A percentile compares a stretch with the other conserved stretches of the same genome.
Evolutionary conservation across 2,113 vertebrate genomes (phyloP).

Genomic region (pig (Sus scrofa)): DNA sequence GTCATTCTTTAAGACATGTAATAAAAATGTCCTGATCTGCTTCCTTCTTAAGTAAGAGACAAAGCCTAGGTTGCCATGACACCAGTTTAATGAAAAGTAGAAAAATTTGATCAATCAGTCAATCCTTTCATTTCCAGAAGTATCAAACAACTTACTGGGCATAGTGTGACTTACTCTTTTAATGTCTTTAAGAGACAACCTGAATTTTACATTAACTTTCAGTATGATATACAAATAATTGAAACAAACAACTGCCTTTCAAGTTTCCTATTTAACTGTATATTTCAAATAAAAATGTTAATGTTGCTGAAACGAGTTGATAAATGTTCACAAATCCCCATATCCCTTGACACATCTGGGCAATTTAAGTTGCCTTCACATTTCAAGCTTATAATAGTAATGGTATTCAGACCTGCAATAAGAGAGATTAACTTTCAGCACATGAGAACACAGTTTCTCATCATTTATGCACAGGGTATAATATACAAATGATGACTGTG

Average conservation of each 20-base stretch:
- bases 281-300: conserved; percentile 53
- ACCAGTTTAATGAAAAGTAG: conserved; percentile 72
- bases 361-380: conserved; percentile 17
- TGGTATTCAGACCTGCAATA: background rate
- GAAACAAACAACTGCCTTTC: conserved; percentile 15
- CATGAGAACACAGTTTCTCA: background rate
- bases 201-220: conserved; percentile 45
- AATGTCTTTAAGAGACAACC: conserved; percentile 21
- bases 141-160: conserved; percentile 12
- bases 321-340: conserved; percentile 29
- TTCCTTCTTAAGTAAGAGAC: conserved; percentile 63
- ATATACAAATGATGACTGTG: background rate
- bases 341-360: background rate
- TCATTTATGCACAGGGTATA: background rate
- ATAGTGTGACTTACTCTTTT: conserved; percentile 46
- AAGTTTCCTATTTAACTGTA: background rate
- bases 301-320: conserved; percentile 42
- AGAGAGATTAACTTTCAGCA: conserved; percentile 16
- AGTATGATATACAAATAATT: background rate
- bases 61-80: conserved; percentile 62
- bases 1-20: conserved; percentile 67
- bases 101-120: conserved; percentile 67
- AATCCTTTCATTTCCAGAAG: conserved; percentile 47
- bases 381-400: conserved; percentile 42
- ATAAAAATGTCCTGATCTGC: conserved; percentile 75